Conservation (phyloP, 2,888 invertebrate species). For the Sclerodermus sp. region DNA sequence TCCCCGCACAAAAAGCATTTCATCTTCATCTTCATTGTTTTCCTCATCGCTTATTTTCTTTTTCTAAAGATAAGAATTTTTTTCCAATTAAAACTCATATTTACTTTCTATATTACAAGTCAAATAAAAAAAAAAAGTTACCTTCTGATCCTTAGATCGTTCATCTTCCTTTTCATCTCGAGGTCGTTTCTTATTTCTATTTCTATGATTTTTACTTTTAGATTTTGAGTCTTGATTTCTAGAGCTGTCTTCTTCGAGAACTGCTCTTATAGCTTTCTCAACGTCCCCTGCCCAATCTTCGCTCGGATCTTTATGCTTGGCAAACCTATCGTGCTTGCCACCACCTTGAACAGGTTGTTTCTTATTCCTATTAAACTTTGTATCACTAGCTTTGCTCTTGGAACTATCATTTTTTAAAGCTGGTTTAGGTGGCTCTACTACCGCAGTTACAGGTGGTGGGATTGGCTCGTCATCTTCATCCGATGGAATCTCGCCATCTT, state of each 20-base stretch:
- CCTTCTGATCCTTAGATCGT: slow-evolving; percentile 57
- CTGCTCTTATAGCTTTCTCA: slow-evolving; percentile 77
- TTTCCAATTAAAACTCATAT: slow-evolving; percentile 1
- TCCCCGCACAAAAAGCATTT: slow-evolving; percentile 78
- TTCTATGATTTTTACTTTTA: slow-evolving; percentile 42
- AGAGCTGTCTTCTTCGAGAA: slow-evolving; percentile 68
- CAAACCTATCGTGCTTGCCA: slow-evolving; percentile 54
- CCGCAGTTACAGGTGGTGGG: slow-evolving; percentile 25
- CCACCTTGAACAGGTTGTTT: slow-evolving; percentile 34
- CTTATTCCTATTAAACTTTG: slow-evolving; percentile 45
- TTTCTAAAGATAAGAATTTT: slow-evolving; percentile 55
- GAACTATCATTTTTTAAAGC: slow-evolving; percentile 46
- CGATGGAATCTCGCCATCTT: slow-evolving; percentile 85
- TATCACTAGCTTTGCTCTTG: slow-evolving; percentile 47
- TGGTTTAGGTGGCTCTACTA: slow-evolving; percentile 61
- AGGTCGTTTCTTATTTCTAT: slow-evolving; percentile 45
- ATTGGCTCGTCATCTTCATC: slow-evolving; percentile 63
- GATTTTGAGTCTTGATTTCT: slow-evolving; percentile 45
- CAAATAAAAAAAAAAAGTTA: slow-evolving; percentile 13
- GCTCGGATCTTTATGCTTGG: slow-evolving; percentile 59
- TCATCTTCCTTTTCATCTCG: slow-evolving; percentile 60
- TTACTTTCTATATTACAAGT: slow-evolving; percentile 3
- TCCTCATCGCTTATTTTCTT: slow-evolving; percentile 57
- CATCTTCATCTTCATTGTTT: slow-evolving; percentile 70
- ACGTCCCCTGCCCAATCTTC: slow-evolving; percentile 81